phyloP scores from a whole-genome alignment of 2,113 vertebrate genomes.

The Todiramphus chloris region DNA sequence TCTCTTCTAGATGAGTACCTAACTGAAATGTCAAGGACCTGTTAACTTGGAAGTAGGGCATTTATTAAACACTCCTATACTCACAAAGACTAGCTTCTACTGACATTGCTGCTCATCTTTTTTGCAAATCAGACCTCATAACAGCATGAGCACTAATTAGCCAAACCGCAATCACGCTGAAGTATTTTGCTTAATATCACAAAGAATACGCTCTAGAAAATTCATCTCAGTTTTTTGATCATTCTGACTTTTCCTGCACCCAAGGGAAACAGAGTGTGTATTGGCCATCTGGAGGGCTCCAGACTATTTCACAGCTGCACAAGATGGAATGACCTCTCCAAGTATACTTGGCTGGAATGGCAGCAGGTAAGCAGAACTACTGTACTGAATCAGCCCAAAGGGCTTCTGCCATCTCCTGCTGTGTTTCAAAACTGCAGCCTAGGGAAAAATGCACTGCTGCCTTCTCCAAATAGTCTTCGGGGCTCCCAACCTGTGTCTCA shows the following conservation, averaged over 20 bases:
- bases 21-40: neutral
- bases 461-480: neutral
- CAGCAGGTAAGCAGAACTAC: neutral
- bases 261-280: neutral
- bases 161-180: neutral
- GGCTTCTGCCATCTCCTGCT: neutral
- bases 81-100: neutral
- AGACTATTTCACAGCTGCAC: neutral
- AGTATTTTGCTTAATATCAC: neutral
- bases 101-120: neutral
- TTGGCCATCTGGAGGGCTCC: neutral
- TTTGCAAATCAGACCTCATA: neutral
- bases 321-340: neutral
- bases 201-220: neutral
- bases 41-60: neutral
- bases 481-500: neutral
- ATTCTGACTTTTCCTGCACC: neutral
- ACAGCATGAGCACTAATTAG: neutral
- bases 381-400: neutral
- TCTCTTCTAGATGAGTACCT: neutral
- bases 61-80: neutral
- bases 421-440: neutral
- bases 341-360: neutral
- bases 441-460: neutral
- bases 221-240: neutral